phyloP scores from a whole-genome alignment of 2,113 vertebrate species.

The Variabilichromis moorii region DNA sequence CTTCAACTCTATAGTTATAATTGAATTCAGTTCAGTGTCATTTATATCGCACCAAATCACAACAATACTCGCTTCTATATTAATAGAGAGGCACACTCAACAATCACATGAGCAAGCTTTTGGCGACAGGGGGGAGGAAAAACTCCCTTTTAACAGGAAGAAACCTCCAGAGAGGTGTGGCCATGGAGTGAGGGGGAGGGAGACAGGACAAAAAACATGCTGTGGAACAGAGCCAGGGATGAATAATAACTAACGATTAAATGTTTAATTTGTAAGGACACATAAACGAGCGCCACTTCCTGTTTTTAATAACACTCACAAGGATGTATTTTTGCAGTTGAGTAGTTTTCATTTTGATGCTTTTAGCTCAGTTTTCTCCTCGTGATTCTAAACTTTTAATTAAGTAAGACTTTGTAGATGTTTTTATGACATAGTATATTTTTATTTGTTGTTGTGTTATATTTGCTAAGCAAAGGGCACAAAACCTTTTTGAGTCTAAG shows the following conservation, averaged over 20 bases:
- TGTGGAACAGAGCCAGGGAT: neutral
- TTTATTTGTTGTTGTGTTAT: neutral
- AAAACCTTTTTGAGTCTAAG: rapidly evolving
- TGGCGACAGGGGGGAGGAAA: neutral
- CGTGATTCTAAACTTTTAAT: rapidly evolving
- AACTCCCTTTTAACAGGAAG: neutral
- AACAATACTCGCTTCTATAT: neutral
- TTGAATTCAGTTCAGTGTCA: neutral
- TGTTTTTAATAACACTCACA: neutral
- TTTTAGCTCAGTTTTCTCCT: neutral
- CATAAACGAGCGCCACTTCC: rapidly evolving
- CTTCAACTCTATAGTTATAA: neutral
- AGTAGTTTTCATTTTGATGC: neutral
- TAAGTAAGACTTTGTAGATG: neutral
- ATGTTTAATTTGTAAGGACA: neutral
- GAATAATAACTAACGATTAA: neutral
- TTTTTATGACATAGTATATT: neutral
- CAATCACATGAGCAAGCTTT: neutral
- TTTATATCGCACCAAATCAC: neutral
- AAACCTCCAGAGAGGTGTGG: neutral
- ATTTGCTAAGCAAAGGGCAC: neutral
- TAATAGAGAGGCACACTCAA: neutral
- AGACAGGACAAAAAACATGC: neutral
- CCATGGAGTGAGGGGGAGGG: neutral
- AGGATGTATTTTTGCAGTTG: neutral